Conservation (phyloP, 2,797 vertebrate genomes). For the Coendou prehensilis region DNA sequence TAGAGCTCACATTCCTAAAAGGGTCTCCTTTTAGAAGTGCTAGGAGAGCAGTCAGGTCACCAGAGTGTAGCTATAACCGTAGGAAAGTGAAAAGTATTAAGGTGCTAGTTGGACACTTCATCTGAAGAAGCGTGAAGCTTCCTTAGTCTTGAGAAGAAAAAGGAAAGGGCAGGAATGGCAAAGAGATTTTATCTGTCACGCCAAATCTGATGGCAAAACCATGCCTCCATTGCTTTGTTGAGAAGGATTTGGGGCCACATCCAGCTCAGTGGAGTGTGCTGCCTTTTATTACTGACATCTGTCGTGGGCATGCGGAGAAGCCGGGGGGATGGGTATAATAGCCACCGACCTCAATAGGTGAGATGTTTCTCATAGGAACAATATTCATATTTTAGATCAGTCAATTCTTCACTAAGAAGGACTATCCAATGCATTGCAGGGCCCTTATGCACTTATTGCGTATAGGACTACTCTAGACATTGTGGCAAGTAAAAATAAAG, state of each 20-base stretch:
- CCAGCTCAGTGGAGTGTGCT: not conserved
- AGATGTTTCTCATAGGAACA: not conserved
- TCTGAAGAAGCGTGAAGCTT: not conserved
- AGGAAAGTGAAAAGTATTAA: not conserved
- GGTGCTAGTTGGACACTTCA: not conserved
- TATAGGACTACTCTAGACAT: not conserved
- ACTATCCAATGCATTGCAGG: not conserved
- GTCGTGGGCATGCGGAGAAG: not conserved
- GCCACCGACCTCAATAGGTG: not conserved
- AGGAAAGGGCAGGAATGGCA: not conserved
- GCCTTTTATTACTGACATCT: not conserved
- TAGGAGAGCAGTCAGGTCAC: not conserved
- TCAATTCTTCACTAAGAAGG: not conserved
- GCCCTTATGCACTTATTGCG: not conserved
- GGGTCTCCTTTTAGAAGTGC: not conserved
- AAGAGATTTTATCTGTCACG: not conserved
- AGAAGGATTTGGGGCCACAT: not conserved
- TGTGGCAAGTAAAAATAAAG: not conserved
- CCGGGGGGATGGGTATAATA: not conserved
- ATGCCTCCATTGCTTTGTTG: not conserved
- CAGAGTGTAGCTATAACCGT: not conserved
- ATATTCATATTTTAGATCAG: not conserved
- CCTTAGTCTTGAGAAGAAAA: not conserved
- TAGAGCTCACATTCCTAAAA: not conserved
- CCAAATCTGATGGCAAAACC: not conserved